Conservation (phyloP, 2,888 invertebrate species). For the Dermolepida albohirtum region DNA sequence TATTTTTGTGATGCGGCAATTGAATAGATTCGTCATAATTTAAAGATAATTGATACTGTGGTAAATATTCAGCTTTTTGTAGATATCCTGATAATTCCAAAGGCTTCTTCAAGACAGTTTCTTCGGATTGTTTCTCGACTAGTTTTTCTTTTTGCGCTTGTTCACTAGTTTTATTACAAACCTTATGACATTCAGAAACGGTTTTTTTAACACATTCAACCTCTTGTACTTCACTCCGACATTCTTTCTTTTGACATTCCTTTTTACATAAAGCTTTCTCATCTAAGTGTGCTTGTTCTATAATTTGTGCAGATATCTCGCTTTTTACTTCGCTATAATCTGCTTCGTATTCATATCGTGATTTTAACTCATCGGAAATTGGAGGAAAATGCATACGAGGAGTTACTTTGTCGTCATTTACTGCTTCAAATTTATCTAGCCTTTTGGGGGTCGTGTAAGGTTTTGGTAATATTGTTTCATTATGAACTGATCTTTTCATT, state of each 20-base stretch:
- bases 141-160: conserved; percentile 21
- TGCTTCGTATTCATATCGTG: conserved; percentile 50
- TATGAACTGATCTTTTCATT: conserved; percentile 24
- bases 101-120: conserved; percentile 57
- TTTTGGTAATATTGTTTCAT: conserved; percentile 35
- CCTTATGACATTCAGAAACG: conserved; percentile 44
- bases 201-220: conserved; percentile 31
- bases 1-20: conserved; percentile 50
- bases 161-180: conserved; percentile 41
- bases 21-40: conserved; percentile 48
- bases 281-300: conserved; percentile 40
- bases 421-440: conserved; percentile 38
- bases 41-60: conserved; percentile 69
- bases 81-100: conserved; percentile 58
- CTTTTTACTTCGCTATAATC: conserved; percentile 42
- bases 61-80: conserved; percentile 73
- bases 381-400: conserved; percentile 59
- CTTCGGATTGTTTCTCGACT: conserved; percentile 55
- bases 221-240: conserved; percentile 28
- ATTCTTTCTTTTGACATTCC: conserved; percentile 35
- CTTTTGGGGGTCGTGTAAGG: conserved; percentile 66
- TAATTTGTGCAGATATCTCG: conserved; percentile 41
- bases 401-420: conserved; percentile 19
- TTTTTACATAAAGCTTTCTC: conserved; percentile 40
- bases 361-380: conserved; percentile 64